These are phyloP conservation scores for Scyliorhinus canicula DNA, from an alignment of 2,797 vertebrate genomes.

Conservation along the genomic window DNA sequence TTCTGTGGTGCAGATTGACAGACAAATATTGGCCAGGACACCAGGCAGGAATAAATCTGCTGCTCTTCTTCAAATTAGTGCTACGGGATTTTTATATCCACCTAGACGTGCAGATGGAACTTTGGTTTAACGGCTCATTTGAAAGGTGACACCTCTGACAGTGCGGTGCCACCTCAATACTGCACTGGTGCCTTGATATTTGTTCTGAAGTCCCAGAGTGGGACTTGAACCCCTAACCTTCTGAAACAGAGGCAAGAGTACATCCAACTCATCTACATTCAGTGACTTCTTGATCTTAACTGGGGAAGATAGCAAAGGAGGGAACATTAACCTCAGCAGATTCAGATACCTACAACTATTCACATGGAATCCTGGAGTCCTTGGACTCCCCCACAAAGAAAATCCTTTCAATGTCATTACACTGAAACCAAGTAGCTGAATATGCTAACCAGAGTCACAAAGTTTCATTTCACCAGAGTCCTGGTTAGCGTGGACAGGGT, in stretches of 20 bases:
- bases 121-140: background rate
- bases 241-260: background rate
- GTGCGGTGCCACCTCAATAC: background rate
- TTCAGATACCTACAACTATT: background rate
- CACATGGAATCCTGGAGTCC: background rate
- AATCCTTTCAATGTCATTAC: background rate
- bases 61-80: background rate
- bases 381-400: background rate
- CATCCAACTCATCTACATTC: background rate
- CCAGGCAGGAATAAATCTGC: no score
- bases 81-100: background rate
- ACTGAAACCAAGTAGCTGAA: background rate
- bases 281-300: background rate
- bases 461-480: background rate
- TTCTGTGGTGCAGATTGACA: background rate
- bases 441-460: background rate
- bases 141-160: background rate
- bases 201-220: background rate
- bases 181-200: background rate
- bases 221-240: background rate
- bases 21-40: background rate
- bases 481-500: background rate
- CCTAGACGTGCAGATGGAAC: background rate
- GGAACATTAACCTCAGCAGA: background rate
- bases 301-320: background rate